Evolutionary conservation across 2,888 invertebrate genomes (phyloP).

Genomic region (Yponomeuta cagnagella): DNA sequence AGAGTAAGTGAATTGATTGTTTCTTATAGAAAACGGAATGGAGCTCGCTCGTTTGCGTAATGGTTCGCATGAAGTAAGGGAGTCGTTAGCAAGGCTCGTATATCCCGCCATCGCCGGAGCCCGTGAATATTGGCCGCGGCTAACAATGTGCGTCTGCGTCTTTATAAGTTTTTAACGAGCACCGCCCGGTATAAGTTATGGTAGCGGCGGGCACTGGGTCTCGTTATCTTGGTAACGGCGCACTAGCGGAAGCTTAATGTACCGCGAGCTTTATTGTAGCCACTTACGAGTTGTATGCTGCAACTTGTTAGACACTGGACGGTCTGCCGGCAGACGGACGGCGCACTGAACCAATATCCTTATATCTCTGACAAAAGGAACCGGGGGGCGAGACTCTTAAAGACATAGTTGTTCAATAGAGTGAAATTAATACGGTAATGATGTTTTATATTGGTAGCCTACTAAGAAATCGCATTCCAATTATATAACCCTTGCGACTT

Average conservation of each 20-base stretch:
- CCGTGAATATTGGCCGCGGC: conserved; percentile 71
- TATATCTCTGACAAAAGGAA: not conserved
- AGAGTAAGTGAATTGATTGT: conserved; percentile 24
- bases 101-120: conserved; percentile 55
- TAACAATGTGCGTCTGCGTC: conserved; percentile 76
- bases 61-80: conserved; percentile 37
- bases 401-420: too few species aligned
- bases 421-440: too few species aligned
- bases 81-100: conserved; percentile 64
- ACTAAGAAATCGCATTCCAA: too few species aligned
- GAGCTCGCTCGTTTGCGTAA: conserved; percentile 47
- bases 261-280: conserved; percentile 73
- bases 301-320: conserved; percentile 27
- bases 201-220: conserved; percentile 69
- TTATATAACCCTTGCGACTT: too few species aligned
- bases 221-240: conserved; percentile 74
- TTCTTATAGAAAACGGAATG: conserved; percentile 28
- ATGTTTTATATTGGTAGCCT: too few species aligned
- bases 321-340: conserved; percentile 18
- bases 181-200: conserved; percentile 74
- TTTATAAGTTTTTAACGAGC: conserved; percentile 77
- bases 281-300: conserved; percentile 55
- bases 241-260: conserved; percentile 73
- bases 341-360: not conserved
- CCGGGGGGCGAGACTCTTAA: not conserved